These are phyloP conservation scores for Acomys russatus DNA, from an alignment of 2,797 vertebrate genomes.

Conservation along the genomic window DNA sequence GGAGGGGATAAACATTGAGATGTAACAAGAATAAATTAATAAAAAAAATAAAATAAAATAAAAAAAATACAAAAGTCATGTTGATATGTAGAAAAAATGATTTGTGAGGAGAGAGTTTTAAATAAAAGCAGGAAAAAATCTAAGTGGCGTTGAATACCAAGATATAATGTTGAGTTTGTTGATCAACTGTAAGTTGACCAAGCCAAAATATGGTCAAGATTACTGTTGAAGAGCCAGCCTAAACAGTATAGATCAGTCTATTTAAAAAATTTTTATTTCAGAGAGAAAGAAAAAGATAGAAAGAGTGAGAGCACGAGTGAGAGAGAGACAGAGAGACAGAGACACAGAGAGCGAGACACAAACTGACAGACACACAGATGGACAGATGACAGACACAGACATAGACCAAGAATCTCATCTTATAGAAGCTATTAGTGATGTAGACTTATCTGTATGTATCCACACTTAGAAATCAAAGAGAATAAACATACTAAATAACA, in stretches of 20 bases:
- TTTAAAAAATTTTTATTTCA: not conserved
- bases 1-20: too few relatives aligned
- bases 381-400: not conserved
- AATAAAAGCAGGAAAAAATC: not conserved
- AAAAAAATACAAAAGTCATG: not conserved
- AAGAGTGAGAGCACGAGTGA: too few relatives aligned
- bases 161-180: not conserved
- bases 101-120: not conserved
- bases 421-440: not conserved
- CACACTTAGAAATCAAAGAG: not conserved
- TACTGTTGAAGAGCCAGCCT: not conserved
- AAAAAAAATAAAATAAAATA: too few relatives aligned
- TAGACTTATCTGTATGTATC: not conserved
- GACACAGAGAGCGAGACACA: too few relatives aligned
- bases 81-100: not conserved
- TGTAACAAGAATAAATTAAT: too few relatives aligned
- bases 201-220: not conserved
- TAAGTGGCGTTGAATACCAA: not conserved
- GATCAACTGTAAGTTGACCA: not conserved
- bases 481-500: too few relatives aligned
- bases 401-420: not conserved
- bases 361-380: not conserved
- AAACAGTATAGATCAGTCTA: not conserved
- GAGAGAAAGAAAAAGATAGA: not conserved
- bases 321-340: too few relatives aligned